phyloP scores from a whole-genome alignment of 2,113 vertebrate genomes.

The Lutjanus erythropterus region DNA sequence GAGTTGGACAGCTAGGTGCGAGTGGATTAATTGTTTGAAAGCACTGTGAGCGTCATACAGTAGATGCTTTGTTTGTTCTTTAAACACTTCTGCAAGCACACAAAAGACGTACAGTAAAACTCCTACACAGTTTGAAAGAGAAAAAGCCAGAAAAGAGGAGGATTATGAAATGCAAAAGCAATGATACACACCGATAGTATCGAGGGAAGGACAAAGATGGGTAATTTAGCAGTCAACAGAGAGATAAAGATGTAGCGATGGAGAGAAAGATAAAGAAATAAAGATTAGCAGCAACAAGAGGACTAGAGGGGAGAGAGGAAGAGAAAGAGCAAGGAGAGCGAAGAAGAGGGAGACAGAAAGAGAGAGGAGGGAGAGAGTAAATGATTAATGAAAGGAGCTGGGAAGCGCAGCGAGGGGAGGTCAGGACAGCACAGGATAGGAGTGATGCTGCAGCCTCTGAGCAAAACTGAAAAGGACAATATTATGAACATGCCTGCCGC shows the following conservation, averaged over 20 bases:
- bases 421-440: conserved; percentile 61
- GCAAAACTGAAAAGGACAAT: conserved; percentile 59
- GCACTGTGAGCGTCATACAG: conserved; percentile 7
- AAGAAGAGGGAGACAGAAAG: conserved; percentile 33
- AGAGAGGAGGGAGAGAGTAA: conserved; percentile 62
- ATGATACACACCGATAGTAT: conserved; percentile 25
- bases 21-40: conserved; percentile 54
- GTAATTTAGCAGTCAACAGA: conserved; percentile 53
- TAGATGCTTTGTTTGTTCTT: conserved; percentile 31
- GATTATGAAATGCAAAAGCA: conserved; percentile 21
- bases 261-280: conserved; percentile 50
- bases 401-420: conserved; percentile 61
- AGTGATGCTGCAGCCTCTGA: conserved; percentile 68
- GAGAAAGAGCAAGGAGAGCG: conserved; percentile 37
- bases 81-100: conserved; percentile 6
- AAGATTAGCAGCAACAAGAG: conserved; percentile 52
- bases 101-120: background rate
- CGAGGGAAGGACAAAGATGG: conserved; percentile 46
- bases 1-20: conserved; percentile 28
- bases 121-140: background rate
- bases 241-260: conserved; percentile 51
- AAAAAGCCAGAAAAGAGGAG: conserved; percentile 13
- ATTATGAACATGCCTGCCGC: conserved; percentile 47
- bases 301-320: conserved; percentile 30
- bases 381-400: conserved; percentile 80